phyloP scores from a whole-genome alignment of 37 sponge, comb jelly and placozoan species.

The Cliona cf. orientalis region DNA sequence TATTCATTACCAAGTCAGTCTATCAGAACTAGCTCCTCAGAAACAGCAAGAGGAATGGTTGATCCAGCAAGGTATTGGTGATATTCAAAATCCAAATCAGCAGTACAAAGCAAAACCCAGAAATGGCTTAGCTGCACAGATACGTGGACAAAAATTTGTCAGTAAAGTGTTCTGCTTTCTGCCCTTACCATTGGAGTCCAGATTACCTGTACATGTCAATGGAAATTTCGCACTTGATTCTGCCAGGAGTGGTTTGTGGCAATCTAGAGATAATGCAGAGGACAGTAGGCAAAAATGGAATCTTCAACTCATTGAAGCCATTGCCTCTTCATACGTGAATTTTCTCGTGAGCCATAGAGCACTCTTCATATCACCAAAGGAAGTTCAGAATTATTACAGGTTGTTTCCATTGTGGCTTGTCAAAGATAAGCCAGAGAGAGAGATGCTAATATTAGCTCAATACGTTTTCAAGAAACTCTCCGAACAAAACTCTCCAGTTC shows the following conservation, averaged over 20 bases:
- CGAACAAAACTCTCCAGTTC: neutral
- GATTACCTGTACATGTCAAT: conserved; percentile 56
- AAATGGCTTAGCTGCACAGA: conserved; percentile 18
- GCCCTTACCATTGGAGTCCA: conserved; percentile 34
- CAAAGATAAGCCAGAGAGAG: too few species aligned
- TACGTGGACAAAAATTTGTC: neutral
- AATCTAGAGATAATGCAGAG: neutral
- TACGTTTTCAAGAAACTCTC: neutral
- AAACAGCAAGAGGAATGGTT: conserved; percentile 9
- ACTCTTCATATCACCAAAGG: neutral
- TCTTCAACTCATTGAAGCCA: conserved; percentile 39
- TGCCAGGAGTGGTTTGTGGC: conserved; percentile 36
- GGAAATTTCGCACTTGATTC: conserved; percentile 37
- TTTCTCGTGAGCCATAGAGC: conserved; percentile 25
- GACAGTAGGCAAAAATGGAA: conserved; percentile 65
- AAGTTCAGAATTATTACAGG: too few species aligned
- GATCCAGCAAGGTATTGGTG: conserved; percentile 32
- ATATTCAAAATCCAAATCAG: neutral
- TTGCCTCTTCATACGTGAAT: conserved; percentile 57
- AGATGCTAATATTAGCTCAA: conserved; percentile 3
- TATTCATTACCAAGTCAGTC: neutral
- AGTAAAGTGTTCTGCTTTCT: conserved; percentile 60
- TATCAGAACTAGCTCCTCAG: neutral
- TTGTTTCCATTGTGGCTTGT: too few species aligned
- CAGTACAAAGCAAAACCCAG: conserved; percentile 4